Conservation (phyloP, 2,888 invertebrate species). For the Leucophenga montana region DNA sequence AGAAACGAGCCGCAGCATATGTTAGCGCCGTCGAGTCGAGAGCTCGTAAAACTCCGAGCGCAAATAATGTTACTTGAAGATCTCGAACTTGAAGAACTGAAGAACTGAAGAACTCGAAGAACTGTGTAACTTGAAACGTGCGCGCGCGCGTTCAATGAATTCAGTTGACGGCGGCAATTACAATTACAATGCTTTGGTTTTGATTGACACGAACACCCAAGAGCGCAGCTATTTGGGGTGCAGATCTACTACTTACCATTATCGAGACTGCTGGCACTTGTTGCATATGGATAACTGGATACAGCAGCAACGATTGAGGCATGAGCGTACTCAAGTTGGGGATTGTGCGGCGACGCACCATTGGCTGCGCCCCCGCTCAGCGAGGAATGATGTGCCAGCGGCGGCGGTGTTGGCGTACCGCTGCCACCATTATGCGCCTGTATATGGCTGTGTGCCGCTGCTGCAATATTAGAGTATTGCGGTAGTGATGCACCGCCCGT, state of each 20-base stretch:
- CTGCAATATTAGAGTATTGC: slow-evolving; percentile 70
- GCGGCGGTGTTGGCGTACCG: slow-evolving; percentile 62
- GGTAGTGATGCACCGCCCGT: slow-evolving; percentile 54
- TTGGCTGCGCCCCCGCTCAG: slow-evolving; percentile 62
- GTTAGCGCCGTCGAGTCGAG: slow-evolving; percentile 29
- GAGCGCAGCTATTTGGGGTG: slow-evolving; percentile 23
- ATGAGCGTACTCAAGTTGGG: slow-evolving; percentile 64
- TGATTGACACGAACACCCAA: slow-evolving; percentile 66
- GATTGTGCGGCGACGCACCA: slow-evolving; percentile 44
- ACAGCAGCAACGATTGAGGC: slow-evolving; percentile 66
- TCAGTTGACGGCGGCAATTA: slow-evolving; percentile 42
- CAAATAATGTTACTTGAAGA: no score
- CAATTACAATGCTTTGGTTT: slow-evolving; percentile 35
- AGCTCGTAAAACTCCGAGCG: background rate
- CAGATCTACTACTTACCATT: slow-evolving; percentile 66
- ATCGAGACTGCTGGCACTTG: slow-evolving; percentile 63
- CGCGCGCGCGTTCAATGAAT: background rate
- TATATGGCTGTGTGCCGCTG: slow-evolving; percentile 35
- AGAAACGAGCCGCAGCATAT: slow-evolving; percentile 37
- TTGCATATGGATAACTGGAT: slow-evolving; percentile 63
- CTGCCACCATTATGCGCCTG: slow-evolving; percentile 20
- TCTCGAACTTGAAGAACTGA: no score
- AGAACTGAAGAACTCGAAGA: no score
- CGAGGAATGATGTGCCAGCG: slow-evolving; percentile 57
- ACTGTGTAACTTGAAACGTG: slow-evolving; percentile 11